These are phyloP conservation scores for Protonemura montana DNA, from an alignment of 2,888 invertebrate species.

Conservation along the genomic window DNA sequence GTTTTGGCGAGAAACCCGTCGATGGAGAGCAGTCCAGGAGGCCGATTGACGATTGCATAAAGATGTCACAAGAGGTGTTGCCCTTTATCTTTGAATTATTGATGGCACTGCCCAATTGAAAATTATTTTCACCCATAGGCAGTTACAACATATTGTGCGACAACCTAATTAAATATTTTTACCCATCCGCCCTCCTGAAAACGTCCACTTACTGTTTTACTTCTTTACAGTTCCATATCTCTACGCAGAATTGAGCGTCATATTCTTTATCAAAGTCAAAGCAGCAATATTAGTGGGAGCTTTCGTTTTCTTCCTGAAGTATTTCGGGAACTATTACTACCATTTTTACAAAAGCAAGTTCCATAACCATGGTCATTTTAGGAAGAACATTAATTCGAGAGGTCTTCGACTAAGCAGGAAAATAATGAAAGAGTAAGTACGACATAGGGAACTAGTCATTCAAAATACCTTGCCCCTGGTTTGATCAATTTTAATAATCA, in stretches of 20 bases:
- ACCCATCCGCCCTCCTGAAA: too few relatives aligned
- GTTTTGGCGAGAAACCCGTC: too few relatives aligned
- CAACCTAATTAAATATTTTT: too few relatives aligned
- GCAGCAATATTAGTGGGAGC: background rate
- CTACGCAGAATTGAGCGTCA: background rate
- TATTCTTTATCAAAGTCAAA: background rate
- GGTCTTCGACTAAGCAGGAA: background rate
- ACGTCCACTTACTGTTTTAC: background rate
- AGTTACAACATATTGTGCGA: too few relatives aligned
- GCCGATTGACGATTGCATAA: too few relatives aligned
- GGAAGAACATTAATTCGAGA: background rate
- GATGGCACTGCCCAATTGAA: background rate
- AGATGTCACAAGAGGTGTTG: too few relatives aligned
- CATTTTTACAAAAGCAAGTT: background rate
- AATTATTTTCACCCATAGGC: background rate
- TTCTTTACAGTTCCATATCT: background rate
- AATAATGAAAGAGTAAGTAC: background rate
- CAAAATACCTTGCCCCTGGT: background rate
- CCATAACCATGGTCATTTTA: background rate
- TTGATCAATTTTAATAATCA: background rate
- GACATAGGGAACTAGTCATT: background rate
- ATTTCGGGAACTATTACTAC: background rate
- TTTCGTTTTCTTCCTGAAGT: background rate
- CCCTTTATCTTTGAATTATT: too few relatives aligned
- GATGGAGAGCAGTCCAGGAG: too few relatives aligned